A percentile compares a stretch with the other conserved stretches of the same genome.
phyloP scores from a whole-genome alignment of 2,113 vertebrate species.

The Xenopus borealis region DNA sequence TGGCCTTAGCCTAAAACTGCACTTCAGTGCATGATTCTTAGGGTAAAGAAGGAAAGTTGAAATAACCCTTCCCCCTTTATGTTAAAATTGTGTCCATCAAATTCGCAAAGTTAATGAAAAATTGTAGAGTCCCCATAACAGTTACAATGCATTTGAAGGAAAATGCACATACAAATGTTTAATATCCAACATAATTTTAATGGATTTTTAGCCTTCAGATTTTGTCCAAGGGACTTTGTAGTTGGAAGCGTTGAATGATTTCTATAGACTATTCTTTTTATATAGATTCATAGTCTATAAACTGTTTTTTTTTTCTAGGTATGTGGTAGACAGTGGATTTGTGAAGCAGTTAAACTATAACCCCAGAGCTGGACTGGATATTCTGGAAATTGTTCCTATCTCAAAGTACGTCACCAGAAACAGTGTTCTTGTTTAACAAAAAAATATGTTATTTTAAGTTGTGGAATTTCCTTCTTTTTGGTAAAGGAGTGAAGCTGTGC shows the following conservation, averaged over 20 bases:
- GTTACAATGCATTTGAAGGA: too few species aligned
- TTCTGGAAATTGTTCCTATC: slow-evolving; percentile 93
- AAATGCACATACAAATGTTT: neutral
- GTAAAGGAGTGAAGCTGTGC: slow-evolving; percentile 84
- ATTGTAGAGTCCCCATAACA: too few species aligned
- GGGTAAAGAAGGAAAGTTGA: too few species aligned
- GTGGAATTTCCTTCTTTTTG: neutral
- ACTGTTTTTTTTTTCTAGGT: slow-evolving; percentile 61
- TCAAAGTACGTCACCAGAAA: slow-evolving; percentile 80
- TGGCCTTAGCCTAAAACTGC: too few species aligned
- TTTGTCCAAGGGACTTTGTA: too few species aligned
- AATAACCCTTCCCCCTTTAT: too few species aligned
- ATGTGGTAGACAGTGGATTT: slow-evolving; percentile 93
- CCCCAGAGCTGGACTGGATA: slow-evolving; percentile 87
- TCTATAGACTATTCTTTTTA: too few species aligned
- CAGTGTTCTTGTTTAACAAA: neutral
- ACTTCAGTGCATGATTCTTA: too few species aligned
- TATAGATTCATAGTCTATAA: too few species aligned
- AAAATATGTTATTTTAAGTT: neutral
- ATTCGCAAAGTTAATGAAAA: too few species aligned
- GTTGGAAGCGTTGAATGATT: too few species aligned
- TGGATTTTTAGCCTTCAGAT: slow-evolving; percentile 33
- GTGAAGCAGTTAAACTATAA: slow-evolving; percentile 96
- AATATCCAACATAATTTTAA: slow-evolving; percentile 19
- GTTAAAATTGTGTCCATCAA: too few species aligned